Percentiles rank a stretch among this genome's conserved stretches.
phyloP scores from a whole-genome alignment of 1,140 invertebrate species.

The Oscheius sp. region DNA sequence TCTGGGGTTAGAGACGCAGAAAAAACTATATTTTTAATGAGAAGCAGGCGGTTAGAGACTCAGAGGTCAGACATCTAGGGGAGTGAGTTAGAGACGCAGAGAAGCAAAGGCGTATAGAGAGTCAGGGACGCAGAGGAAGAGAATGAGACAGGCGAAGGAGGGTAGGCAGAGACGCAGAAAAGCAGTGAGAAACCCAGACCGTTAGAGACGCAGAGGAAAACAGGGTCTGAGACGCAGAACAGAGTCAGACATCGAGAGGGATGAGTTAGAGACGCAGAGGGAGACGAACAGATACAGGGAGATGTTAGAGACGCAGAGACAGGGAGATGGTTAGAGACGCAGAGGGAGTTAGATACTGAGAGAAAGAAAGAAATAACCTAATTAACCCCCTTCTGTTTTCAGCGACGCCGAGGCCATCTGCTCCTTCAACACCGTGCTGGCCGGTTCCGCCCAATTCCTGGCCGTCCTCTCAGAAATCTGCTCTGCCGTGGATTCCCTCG shows the following conservation, averaged over 20 bases:
- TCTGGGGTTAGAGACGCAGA: too few relatives aligned
- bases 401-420: not conserved
- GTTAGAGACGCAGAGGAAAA: too few relatives aligned
- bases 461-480: not conserved
- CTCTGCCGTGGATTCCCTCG: not conserved
- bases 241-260: not conserved
- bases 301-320: not conserved
- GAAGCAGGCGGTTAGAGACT: too few relatives aligned
- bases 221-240: too few relatives aligned
- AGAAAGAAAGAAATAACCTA: not conserved
- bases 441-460: not conserved
- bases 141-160: too few relatives aligned
- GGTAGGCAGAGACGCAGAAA: too few relatives aligned
- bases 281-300: not conserved
- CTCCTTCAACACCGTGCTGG: not conserved
- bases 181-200: not conserved
- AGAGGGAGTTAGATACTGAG: not conserved
- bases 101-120: too few relatives aligned
- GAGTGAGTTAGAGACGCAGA: too few relatives aligned
- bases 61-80: too few relatives aligned
- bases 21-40: too few relatives aligned
- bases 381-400: not conserved
- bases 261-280: not conserved
- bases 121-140: too few relatives aligned
- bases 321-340: not conserved